Evolutionary conservation across 2,888 invertebrate genomes (phyloP), one percentile per base, ranked within the genome.

Genomic region (Calameuta filiformis): DNA sequence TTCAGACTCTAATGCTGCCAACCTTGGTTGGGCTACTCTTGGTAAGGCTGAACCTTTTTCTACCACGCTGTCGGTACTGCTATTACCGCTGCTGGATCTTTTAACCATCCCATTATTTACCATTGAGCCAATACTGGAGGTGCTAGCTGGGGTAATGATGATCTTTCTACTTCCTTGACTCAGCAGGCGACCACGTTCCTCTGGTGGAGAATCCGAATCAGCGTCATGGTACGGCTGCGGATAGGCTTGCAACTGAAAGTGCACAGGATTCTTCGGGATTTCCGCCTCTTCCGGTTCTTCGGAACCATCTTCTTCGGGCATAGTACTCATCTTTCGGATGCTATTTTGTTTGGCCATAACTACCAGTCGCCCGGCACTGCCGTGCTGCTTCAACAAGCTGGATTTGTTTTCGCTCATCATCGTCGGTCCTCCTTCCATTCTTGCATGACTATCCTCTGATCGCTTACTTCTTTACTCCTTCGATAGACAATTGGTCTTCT

Each of bases 321-420:
- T 90, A 35, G 88, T 89, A 78, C 89, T 90, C 90, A 90, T 90
- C 82, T 90, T 90, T 69, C 90, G 82, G 37, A 88, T 83, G 80
- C 81, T 85, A 76, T 76, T 78, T 73, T 78, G 78, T 73, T 78
- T 78, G 11, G 12, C 71, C 12, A 71, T 71, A 15, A 4, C 71
- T 31, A 4, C 34, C 23, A 71, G 71, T 31, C 71, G 71, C 30
- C 15, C 34, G 71, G 12, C 34, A 77, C 78, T 81, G 69, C 77
- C 79, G 80, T 82, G 83, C 15, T 80, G 79, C 56, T 85, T 85
- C 56, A 84, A 76, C 74, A 84, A 74, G 34, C 82, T 78, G 56
- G 82, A 79, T 79, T 84, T 84, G 73, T 80, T 82, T 34, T 71
- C 71, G 68, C 78, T 73, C 34, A 78, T 75, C 35, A 75, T 75